phyloP scores from a whole-genome alignment of 2,888 invertebrate genomes.

The Eurytoma adleriae region DNA sequence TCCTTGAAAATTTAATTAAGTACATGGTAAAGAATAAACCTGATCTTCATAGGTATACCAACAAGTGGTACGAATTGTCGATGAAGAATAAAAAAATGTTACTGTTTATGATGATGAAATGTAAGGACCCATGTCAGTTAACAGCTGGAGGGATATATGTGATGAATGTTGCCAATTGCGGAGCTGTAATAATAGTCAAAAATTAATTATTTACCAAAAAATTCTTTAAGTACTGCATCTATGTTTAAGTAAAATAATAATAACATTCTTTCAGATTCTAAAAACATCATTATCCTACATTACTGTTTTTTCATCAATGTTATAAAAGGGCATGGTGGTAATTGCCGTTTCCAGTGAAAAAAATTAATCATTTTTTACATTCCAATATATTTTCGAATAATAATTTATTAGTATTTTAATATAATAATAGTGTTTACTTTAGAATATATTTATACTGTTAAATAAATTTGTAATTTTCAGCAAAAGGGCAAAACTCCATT shows the following conservation, averaged over 20 bases:
- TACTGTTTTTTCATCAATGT: conserved; percentile 21
- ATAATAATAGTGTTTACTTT: neutral
- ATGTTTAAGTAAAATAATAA: neutral
- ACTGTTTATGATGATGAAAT: conserved; percentile 6
- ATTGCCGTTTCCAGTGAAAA: too few relatives aligned
- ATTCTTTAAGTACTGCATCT: neutral
- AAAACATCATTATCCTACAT: conserved; percentile 20
- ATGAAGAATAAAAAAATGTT: neutral
- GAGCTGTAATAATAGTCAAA: neutral
- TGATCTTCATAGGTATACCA: conserved; percentile 1
- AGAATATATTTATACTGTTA: too few relatives aligned
- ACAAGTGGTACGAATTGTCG: conserved; percentile 21
- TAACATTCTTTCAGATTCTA: neutral
- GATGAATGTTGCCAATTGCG: conserved; percentile 19
- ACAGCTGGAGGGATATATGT: too few relatives aligned
- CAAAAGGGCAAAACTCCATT: too few relatives aligned
- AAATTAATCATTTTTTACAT: too few relatives aligned
- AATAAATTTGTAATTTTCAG: too few relatives aligned
- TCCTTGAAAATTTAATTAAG: too few relatives aligned
- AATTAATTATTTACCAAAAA: neutral
- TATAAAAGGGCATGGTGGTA: neutral
- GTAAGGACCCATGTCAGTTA: neutral
- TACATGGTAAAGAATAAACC: neutral
- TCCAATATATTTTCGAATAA: too few relatives aligned
- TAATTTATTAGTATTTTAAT: too few relatives aligned